phyloP scores from a whole-genome alignment of 2,113 vertebrate genomes.

The Hemichromis elongatus region DNA sequence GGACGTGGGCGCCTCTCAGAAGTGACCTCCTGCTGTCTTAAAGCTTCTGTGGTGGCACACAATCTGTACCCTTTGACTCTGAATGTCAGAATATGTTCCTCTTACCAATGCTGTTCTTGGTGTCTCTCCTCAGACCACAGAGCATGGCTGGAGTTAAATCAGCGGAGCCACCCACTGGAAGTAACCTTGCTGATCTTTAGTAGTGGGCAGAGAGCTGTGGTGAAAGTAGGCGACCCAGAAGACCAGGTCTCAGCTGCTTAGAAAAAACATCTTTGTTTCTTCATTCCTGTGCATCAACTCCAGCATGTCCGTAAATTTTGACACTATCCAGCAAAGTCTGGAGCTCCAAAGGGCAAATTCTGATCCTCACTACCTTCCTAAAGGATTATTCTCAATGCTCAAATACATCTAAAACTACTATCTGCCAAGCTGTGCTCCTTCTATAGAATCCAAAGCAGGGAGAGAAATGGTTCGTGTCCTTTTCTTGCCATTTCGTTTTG shows the following conservation, averaged over 20 bases:
- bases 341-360: neutral
- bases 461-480: conserved; percentile 2
- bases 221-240: neutral
- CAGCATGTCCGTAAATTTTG: neutral
- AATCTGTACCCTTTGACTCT: neutral
- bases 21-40: neutral
- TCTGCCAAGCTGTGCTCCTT: neutral
- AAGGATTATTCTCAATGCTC: neutral
- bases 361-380: conserved; percentile 1
- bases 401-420: neutral
- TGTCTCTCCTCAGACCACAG: conserved; percentile 75
- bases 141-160: conserved; percentile 65
- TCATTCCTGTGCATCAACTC: neutral
- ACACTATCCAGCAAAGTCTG: neutral
- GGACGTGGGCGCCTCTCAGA: neutral
- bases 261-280: conserved; percentile 21
- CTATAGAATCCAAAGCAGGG: conserved; percentile 29
- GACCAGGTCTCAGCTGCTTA: conserved; percentile 32
- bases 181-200: conserved; percentile 29
- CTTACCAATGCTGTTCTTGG: conserved; percentile 73
- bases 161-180: conserved; percentile 38
- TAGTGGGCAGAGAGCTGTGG: conserved; percentile 1
- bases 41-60: neutral
- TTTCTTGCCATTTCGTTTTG: conserved; percentile 25
- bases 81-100: conserved; percentile 15